Conservation (phyloP, 2,113 vertebrate genomes). For the Tympanuchus pallidicinctus region DNA sequence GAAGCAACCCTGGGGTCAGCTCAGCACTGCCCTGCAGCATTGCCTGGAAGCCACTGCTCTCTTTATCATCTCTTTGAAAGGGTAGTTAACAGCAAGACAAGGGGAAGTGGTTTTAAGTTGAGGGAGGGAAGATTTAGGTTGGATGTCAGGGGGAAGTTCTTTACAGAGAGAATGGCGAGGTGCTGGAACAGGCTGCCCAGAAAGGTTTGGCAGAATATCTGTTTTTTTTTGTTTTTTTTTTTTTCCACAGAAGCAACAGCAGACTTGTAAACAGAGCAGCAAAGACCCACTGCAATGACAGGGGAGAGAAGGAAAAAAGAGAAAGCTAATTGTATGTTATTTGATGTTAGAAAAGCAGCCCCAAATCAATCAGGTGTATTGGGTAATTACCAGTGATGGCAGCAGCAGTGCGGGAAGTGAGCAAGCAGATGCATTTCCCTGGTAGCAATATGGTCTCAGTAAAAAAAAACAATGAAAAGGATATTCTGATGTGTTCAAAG, state of each 20-base stretch:
- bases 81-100: too few relatives aligned
- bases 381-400: not conserved
- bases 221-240: not conserved
- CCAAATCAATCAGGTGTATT: not conserved
- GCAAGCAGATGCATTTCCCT: not conserved
- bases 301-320: not conserved
- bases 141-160: too few relatives aligned
- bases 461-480: not conserved
- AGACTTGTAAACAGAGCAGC: not conserved
- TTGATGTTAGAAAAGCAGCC: not conserved
- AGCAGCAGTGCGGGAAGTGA: not conserved
- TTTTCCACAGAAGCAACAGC: not conserved
- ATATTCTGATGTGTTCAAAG: not conserved
- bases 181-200: too few relatives aligned
- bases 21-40: rapidly evolving
- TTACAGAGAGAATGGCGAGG: too few relatives aligned
- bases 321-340: too few relatives aligned
- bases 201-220: not conserved
- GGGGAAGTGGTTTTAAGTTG: too few relatives aligned
- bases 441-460: not conserved
- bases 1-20: not conserved
- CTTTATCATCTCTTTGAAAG: too few relatives aligned
- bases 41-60: not conserved
- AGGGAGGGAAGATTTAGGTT: too few relatives aligned
- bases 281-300: not conserved